Percentiles rank a stretch among this genome's conserved stretches.
These are phyloP conservation scores for Suncus etruscus DNA, from an alignment of 2,113 vertebrate species.

Conservation along the genomic window DNA sequence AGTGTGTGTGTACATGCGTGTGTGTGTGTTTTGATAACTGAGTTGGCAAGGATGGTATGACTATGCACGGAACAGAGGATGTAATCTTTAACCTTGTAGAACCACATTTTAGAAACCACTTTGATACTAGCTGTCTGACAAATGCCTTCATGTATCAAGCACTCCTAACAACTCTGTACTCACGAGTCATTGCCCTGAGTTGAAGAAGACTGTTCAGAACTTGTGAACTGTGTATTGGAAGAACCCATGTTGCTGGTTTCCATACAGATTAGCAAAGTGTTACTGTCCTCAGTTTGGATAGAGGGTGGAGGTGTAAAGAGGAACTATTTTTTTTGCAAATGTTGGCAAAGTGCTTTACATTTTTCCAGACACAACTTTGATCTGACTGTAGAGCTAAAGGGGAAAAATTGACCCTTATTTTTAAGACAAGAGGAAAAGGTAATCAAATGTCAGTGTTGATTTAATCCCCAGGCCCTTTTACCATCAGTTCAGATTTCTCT, in stretches of 20 bases:
- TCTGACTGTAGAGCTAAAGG: background rate
- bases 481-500: constrained; percentile 8
- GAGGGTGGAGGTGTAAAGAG: background rate
- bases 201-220: constrained; percentile 6
- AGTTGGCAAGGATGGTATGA: background rate
- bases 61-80: background rate
- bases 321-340: background rate
- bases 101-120: background rate
- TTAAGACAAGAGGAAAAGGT: background rate
- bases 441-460: background rate
- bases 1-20: background rate
- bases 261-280: background rate
- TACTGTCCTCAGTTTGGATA: background rate
- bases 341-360: constrained; percentile 40
- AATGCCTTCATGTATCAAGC: background rate
- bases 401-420: constrained; percentile 20
- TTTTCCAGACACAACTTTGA: background rate
- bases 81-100: background rate
- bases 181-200: background rate
- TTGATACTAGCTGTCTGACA: background rate
- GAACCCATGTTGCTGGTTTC: background rate
- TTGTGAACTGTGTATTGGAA: background rate
- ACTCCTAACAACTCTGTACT: background rate
- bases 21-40: background rate
- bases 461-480: background rate